phyloP scores from a whole-genome alignment of 2,888 invertebrate genomes.

The Conchocele bisecta region DNA sequence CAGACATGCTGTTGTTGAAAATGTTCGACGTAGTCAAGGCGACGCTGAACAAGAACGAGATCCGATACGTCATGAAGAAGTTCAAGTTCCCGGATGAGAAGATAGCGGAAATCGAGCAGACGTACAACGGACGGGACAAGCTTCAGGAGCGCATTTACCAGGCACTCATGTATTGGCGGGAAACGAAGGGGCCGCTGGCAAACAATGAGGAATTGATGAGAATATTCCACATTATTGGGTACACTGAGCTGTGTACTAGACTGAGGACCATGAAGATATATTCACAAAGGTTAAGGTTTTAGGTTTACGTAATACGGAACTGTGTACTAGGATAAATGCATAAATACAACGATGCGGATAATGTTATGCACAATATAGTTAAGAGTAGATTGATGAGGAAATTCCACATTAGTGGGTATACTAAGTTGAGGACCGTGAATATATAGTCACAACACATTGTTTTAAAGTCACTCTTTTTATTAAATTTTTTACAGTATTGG shows the following conservation, averaged over 20 bases:
- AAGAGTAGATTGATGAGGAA: too few species aligned
- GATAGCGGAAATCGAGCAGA: slow-evolving; percentile 76
- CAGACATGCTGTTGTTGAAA: slow-evolving; percentile 75
- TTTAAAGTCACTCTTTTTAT: too few species aligned
- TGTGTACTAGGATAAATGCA: too few species aligned
- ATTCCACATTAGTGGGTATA: too few species aligned
- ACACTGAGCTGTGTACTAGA: slow-evolving; percentile 68
- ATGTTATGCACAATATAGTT: too few species aligned
- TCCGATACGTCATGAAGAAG: slow-evolving; percentile 78
- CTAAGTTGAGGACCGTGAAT: too few species aligned
- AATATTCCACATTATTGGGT: slow-evolving; percentile 78
- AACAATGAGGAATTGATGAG: slow-evolving; percentile 77
- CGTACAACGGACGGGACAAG: slow-evolving; percentile 75
- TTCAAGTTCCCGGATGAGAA: slow-evolving; percentile 76
- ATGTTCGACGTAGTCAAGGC: slow-evolving; percentile 76
- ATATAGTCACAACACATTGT: too few species aligned
- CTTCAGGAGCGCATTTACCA: slow-evolving; percentile 73
- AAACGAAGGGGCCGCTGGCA: slow-evolving; percentile 70
- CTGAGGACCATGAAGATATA: slow-evolving; percentile 73
- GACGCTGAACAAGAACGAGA: slow-evolving; percentile 76
- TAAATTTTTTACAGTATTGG: too few species aligned
- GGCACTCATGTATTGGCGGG: slow-evolving; percentile 75
- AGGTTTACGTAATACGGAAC: too few species aligned
- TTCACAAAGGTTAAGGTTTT: slow-evolving; percentile 71
- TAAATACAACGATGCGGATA: too few species aligned